Conservation (phyloP, 2,113 vertebrate genomes). For the Ondatra zibethicus region DNA sequence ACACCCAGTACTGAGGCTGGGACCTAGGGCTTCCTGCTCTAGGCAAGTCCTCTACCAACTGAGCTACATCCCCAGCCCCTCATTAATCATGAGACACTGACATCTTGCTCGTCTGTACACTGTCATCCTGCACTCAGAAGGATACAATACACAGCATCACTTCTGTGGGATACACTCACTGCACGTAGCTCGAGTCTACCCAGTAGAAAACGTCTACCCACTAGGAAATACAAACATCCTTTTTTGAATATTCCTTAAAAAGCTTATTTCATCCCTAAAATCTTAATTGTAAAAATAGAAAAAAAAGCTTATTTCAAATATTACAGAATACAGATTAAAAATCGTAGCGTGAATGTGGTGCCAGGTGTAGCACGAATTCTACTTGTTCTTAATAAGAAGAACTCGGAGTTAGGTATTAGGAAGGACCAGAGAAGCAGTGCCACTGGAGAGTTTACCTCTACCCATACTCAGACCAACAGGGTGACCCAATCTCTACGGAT, state of each 20-base stretch:
- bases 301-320: neutral
- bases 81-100: neutral
- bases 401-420: no score
- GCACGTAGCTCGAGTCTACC: neutral
- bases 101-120: neutral
- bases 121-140: neutral
- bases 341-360: no score
- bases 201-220: neutral
- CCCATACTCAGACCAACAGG: no score
- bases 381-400: no score
- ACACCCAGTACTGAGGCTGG: neutral
- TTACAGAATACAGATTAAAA: neutral
- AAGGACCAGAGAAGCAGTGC: no score
- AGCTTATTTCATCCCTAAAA: no score
- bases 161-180: neutral
- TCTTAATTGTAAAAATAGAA: no score
- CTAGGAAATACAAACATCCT: neutral
- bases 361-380: no score
- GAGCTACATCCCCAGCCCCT: neutral
- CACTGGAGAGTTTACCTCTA: no score
- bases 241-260: neutral
- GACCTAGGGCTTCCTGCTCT: neutral
- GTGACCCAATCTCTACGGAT: no score
- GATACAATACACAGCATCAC: neutral
- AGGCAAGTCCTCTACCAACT: neutral